Base-by-base conservation (phyloP, 2,113 vertebrate genomes). In the Microcebus jonahi region DNA sequence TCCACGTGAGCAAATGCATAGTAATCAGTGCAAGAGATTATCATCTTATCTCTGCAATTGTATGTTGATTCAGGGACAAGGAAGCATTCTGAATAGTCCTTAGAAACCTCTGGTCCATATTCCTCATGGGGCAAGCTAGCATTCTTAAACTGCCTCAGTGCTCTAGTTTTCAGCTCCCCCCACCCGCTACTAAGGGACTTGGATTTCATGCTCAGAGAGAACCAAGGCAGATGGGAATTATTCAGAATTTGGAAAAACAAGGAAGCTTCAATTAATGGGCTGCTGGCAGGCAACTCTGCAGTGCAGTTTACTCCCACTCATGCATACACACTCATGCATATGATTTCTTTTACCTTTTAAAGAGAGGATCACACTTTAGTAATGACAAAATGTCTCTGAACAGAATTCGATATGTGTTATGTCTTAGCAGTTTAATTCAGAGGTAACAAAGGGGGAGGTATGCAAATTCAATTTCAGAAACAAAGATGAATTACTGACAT, bases 231-330 rank as follows among this genome's bases (percentile, higher is more conserved):
- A 98, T 97, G 98, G 97, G 95, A 98, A 97, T 98, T 98, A 97
- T 98, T 97, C 96, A 96, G 83, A 98, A 96, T 97, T 96, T 97
- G 92, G 90, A 97, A 97, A 98, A 98, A 97, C 97, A 98, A 97
- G 94, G 97, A 50, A 97, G 90, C 82, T 97, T 97, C 97, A 98
- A 98, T 98, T 98, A 98, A 98, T 97, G 96, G 96, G 68, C 94
- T 98, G 89, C 96, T 98, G 97, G 97, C 96, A 98, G 97, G 90
- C 96, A 97, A 90, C 73, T 96, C 93, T 97, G 90, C 95, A 97
- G 73, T 93, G 79, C 91, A 95, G 94, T 98, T 98, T 95, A 98
- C 97, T 98, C 96, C 89, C 95, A 97, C 95, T 95, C 3, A 0
- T 13, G 0, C 83, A 20, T 84, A 94, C 73, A 96, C 86, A 59